phyloP scores from a whole-genome alignment of 2,113 vertebrate species.

The Thunnus maccoyii region DNA sequence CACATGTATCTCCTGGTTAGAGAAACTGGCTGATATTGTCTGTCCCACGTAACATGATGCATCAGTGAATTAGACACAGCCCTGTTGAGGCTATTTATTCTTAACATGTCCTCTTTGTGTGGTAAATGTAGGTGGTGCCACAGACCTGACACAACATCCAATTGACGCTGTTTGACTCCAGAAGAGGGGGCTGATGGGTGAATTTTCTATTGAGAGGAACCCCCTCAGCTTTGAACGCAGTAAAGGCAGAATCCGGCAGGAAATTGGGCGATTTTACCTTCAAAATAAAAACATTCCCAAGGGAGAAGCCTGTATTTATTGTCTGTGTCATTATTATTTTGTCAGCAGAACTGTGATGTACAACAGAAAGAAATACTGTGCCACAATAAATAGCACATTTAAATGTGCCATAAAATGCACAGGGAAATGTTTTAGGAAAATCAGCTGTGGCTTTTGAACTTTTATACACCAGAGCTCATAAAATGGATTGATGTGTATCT shows the following conservation, averaged over 20 bases:
- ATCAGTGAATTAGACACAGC: not conserved
- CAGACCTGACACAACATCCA: slow-evolving; percentile 41
- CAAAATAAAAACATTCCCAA: slow-evolving; percentile 70
- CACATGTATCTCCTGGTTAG: too few relatives aligned
- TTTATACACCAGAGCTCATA: too few relatives aligned
- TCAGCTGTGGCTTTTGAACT: not conserved
- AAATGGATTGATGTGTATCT: too few relatives aligned
- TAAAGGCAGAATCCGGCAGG: slow-evolving; percentile 51
- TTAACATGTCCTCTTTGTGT: slow-evolving; percentile 20
- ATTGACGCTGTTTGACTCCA: slow-evolving; percentile 81
- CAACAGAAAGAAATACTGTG: not conserved
- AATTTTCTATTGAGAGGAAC: slow-evolving; percentile 84
- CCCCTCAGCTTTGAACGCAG: slow-evolving; percentile 71
- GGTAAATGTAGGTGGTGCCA: slow-evolving; percentile 39
- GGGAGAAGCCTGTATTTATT: slow-evolving; percentile 9
- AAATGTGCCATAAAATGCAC: not conserved
- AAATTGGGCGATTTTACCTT: slow-evolving; percentile 56
- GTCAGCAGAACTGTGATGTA: not conserved
- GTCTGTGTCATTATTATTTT: not conserved
- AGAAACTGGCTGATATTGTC: not conserved
- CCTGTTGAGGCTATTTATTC: slow-evolving; percentile 3
- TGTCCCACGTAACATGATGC: too few relatives aligned
- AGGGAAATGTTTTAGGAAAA: not conserved
- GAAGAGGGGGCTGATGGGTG: slow-evolving; percentile 85
- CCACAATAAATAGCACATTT: not conserved